Evolutionary conservation across 2,888 invertebrate genomes (phyloP), one percentile per base, ranked within the genome.

Genomic region (Melitaea athalia): DNA sequence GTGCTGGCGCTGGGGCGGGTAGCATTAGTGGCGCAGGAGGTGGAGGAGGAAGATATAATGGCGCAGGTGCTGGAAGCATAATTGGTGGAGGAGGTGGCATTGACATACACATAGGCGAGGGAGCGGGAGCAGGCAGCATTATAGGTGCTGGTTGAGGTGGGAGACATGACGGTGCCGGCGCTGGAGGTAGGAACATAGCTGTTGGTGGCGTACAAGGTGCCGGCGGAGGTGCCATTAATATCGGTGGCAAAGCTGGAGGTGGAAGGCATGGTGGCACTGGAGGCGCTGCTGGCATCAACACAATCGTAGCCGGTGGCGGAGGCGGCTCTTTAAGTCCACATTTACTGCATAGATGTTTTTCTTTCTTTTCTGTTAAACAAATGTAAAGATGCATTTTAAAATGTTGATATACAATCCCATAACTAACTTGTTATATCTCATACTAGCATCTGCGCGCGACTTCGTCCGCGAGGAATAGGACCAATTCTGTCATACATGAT

Each of bases 271-370:
- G 79, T 5, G 81, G 75, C 0, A 81, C 75, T 0, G 87, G 85
- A 0, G 85, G 80, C 0, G 78, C 75, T 0, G 88, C 85, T 12
- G 90, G 90, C 83, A 89, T 79, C 68, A 91, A 70, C 63, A 91
- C 79, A 12, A 90, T 86, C 0, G 89, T 87, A 0, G 85, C 78
- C n/a, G 57, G 57, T 5, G 88, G 87, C 0, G 83, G 83, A 12
- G 82, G 80, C 0, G 79, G 83, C 12, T 83, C 85, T 33, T 80
- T 72, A 3, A 59, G 71, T 8, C 61, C 68, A n/a, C 76, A 78
- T 69, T 73, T 74, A 55, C 73, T 66, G 62, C 79, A 78, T 61
- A 70, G 43, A 42, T 10, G 57, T 24, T 68, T 65, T 45, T 77
- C 77, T 70, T 79, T 81, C 59, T 78, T 77, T 70, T 79, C 77